Evolutionary conservation across 2,888 invertebrate genomes (phyloP), one percentile per base, ranked within the genome.

Genomic region (Acrobasis suavella): DNA sequence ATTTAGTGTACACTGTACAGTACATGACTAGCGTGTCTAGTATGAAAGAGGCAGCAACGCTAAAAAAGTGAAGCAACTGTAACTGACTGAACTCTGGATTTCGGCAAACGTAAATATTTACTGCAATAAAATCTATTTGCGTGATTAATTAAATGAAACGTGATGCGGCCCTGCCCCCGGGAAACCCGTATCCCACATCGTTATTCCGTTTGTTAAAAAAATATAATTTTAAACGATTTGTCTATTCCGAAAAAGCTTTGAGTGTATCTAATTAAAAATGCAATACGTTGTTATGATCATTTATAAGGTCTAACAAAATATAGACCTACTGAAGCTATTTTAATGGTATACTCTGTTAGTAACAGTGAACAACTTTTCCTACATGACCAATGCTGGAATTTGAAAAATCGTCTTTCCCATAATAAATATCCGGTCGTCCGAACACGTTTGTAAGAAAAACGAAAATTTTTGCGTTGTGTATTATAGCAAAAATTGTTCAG

Each of bases 121-220:
- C 78, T 73, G 83, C 78, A 84, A 85, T 87, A 86, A 87, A 87
- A 86, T 85, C 84, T 87, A 84, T 87, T 87, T 83, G 76, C 78
- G 84, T 82, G 78, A 85, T 85, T 87, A 86, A 84, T 85, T 85
- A 81, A 82, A 82, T 81, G 73, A 76, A 78, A 72, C 73, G 77
- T 77, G 80, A 78, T 77, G 79, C 81, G 80, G 79, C 80, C 54
- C 22, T 46, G 46, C 17, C 58, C 49, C 46, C 61, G 32, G n/a
- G 72, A 70, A 60, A 51, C 58, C 61, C 46, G 52, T 49, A 66
- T 49, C 62, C 62, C 65, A 63, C 68, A 67, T 69, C 63, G 65
- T 67, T 63, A 70, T 69, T 71, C 66, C 60, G 67, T 63, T 38
- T 50, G 51, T 54, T 38, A 51, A 59, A 63, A 63, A 46, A 60